Conservation (phyloP, 2,113 vertebrate species). For the Ceuthmochares aereus region DNA sequence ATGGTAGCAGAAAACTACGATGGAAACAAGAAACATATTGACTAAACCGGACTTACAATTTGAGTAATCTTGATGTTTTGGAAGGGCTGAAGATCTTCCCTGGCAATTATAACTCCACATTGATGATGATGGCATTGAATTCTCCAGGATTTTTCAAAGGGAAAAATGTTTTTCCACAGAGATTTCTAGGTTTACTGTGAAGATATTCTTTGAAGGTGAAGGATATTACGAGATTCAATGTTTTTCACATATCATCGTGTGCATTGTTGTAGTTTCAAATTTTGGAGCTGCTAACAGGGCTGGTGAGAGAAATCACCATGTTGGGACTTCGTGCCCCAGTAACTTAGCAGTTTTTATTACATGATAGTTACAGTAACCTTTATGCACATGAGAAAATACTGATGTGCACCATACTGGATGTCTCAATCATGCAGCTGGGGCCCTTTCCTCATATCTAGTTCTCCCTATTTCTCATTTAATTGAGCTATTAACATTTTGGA, state of each 20-base stretch:
- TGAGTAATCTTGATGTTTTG: not conserved
- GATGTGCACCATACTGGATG: not conserved
- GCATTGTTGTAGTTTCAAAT: not conserved
- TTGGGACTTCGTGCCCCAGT: not conserved
- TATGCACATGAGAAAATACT: not conserved
- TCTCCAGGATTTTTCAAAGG: not conserved
- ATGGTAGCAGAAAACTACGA: not conserved
- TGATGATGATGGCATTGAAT: not conserved
- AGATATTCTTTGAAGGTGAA: not conserved
- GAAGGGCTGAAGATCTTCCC: not conserved
- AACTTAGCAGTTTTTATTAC: not conserved
- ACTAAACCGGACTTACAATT: not conserved
- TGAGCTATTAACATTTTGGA: conserved; percentile 36
- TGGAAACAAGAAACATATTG: not conserved
- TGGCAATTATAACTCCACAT: rapidly evolving
- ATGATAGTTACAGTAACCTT: not conserved
- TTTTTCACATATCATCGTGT: not conserved
- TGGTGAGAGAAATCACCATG: not conserved
- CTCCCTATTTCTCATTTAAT: not conserved
- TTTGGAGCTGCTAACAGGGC: not conserved
- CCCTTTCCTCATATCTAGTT: not conserved
- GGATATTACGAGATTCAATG: not conserved
- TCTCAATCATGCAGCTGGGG: not conserved
- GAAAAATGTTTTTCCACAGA: not conserved
- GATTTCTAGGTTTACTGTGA: not conserved